Evolutionary conservation across 2,113 vertebrate genomes (phyloP).

Genomic region (Oryzias melastigma): DNA sequence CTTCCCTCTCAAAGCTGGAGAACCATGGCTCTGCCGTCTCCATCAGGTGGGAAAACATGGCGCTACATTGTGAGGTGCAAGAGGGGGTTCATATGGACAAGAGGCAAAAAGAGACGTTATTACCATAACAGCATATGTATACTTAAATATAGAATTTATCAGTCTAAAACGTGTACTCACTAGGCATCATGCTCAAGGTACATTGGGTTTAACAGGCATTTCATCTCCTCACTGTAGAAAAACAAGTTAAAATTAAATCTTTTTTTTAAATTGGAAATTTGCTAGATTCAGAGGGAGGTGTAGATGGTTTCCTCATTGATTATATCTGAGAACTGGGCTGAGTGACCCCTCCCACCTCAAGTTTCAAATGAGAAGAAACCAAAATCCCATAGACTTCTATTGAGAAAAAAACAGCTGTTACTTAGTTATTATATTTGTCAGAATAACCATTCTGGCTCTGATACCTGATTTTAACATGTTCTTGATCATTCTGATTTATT

Average conservation of each 20-base stretch:
- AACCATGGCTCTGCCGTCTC: constrained; percentile 83
- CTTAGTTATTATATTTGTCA: too few species aligned
- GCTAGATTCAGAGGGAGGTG: not conserved
- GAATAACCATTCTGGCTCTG: too few species aligned
- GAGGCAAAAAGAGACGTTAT: constrained; percentile 1
- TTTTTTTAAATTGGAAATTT: not conserved
- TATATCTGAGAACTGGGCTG: too few species aligned
- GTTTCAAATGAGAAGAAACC: too few species aligned
- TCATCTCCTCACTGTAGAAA: constrained; percentile 92
- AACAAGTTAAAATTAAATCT: constrained; percentile 4
- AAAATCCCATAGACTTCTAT: too few species aligned
- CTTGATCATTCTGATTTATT: too few species aligned
- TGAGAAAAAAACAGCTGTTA: too few species aligned
- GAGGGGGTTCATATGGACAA: not conserved
- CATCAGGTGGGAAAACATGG: constrained; percentile 82
- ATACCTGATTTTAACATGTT: too few species aligned
- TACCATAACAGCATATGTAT: too few species aligned
- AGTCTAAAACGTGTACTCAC: constrained; percentile 79
- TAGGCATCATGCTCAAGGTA: constrained; percentile 97
- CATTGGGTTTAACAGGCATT: constrained; percentile 86
- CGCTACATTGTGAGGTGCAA: constrained; percentile 41
- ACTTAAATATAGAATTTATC: too few species aligned
- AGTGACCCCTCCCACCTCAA: too few species aligned
- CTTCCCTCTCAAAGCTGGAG: constrained; percentile 79
- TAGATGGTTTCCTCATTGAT: not conserved